A percentile compares a stretch with the other conserved stretches of the same genome.
These are phyloP conservation scores for Drosophila leonis DNA, from an alignment of 2,888 invertebrate species.

Conservation along the genomic window DNA sequence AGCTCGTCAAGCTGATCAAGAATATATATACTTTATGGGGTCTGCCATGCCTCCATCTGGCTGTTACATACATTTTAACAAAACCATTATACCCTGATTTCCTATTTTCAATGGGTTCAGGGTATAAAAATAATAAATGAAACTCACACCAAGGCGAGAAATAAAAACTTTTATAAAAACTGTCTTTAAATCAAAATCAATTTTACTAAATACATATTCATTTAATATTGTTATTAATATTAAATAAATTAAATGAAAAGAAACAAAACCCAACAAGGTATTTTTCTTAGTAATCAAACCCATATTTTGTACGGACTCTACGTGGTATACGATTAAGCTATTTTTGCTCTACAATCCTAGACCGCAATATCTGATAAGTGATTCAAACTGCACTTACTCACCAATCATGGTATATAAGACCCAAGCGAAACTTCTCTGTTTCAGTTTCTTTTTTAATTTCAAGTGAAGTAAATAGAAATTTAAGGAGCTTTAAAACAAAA, in stretches of 20 bases:
- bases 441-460: constrained; percentile 6
- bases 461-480: constrained; percentile 1
- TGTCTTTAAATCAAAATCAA: too few species aligned
- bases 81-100: too few species aligned
- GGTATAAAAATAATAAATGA: too few species aligned
- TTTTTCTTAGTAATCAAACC: neutral
- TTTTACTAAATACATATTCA: too few species aligned
- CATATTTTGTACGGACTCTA: neutral
- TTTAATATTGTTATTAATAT: neutral
- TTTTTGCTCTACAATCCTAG: neutral
- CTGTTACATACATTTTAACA: too few species aligned
- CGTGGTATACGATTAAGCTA: neutral
- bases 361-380: neutral
- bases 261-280: neutral
- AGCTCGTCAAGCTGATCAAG: too few species aligned
- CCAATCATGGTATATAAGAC: constrained; percentile 11
- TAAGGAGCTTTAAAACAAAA: neutral
- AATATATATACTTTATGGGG: too few species aligned
- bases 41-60: too few species aligned
- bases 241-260: neutral
- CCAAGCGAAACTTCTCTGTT: too few species aligned
- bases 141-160: too few species aligned
- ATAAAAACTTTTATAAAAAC: too few species aligned
- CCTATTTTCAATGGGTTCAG: too few species aligned
- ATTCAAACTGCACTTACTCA: neutral